phyloP scores from a whole-genome alignment of 2,888 invertebrate genomes.

The Lapara coniferarum region DNA sequence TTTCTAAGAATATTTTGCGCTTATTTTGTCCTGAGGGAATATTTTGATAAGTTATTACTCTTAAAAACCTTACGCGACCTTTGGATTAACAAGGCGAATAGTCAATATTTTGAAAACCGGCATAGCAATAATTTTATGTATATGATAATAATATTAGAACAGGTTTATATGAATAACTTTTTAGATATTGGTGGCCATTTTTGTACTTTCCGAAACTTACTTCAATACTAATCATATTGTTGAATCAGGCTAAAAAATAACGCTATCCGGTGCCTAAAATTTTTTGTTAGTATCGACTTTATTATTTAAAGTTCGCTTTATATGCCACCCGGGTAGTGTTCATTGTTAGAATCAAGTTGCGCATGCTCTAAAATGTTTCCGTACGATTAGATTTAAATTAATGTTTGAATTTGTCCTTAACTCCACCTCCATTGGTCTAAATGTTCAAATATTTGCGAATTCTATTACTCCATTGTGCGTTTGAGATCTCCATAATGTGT shows the following conservation, averaged over 20 bases:
- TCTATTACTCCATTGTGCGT: slow-evolving; percentile 80
- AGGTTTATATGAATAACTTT: too few relatives aligned
- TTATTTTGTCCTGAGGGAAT: neutral
- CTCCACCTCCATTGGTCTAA: slow-evolving; percentile 81
- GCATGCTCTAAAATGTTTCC: slow-evolving; percentile 77
- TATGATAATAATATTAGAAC: too few relatives aligned
- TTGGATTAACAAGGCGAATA: too few relatives aligned
- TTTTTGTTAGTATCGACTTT: slow-evolving; percentile 37
- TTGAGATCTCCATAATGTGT: slow-evolving; percentile 60
- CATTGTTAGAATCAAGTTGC: slow-evolving; percentile 67
- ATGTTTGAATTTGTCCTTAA: slow-evolving; percentile 82
- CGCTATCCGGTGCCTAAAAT: slow-evolving; percentile 29
- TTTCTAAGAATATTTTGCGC: neutral
- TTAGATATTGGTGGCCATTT: neutral
- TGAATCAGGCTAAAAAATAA: neutral
- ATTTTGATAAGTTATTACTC: too few relatives aligned
- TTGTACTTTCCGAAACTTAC: neutral
- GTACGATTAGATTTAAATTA: slow-evolving; percentile 77
- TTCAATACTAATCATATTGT: neutral
- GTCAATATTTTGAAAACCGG: too few relatives aligned
- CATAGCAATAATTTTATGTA: too few relatives aligned
- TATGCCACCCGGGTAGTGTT: slow-evolving; percentile 71
- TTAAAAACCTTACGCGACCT: too few relatives aligned
- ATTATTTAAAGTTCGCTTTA: slow-evolving; percentile 31
- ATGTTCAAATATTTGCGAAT: slow-evolving; percentile 82